A percentile compares a stretch with the other conserved stretches of the same genome.
Conservation (phyloP, 2,888 invertebrate species). For the Gari tellinella region DNA sequence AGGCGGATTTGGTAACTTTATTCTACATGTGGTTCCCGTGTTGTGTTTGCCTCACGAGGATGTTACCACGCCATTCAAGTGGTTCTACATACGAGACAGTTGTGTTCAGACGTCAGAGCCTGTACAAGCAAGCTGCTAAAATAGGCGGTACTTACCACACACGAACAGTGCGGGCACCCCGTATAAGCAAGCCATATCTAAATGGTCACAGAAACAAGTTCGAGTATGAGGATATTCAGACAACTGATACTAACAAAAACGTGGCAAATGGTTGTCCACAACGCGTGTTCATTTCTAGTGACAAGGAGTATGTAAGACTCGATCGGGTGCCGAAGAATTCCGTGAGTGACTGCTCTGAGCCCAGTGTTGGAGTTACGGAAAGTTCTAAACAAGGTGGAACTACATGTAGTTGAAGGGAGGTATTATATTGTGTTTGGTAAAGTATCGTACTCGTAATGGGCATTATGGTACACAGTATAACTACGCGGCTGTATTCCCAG, state of each 20-base stretch:
- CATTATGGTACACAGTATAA: no score
- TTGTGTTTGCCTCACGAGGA: slow-evolving; percentile 73
- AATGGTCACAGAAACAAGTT: slow-evolving; percentile 42
- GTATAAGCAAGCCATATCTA: slow-evolving; percentile 25
- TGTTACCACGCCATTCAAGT: slow-evolving; percentile 70
- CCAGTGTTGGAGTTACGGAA: no score
- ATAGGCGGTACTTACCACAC: slow-evolving; percentile 44
- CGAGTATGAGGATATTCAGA: slow-evolving; percentile 44
- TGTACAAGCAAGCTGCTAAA: slow-evolving; percentile 48
- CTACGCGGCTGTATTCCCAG: no score
- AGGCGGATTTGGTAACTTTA: slow-evolving; percentile 74
- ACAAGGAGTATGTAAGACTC: no score
- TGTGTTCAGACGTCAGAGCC: slow-evolving; percentile 68
- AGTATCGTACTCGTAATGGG: no score
- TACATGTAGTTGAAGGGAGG: no score
- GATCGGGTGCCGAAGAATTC: no score
- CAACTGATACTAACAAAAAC: slow-evolving; percentile 26
- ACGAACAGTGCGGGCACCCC: slow-evolving; percentile 31
- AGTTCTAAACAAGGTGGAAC: no score
- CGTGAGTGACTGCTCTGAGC: no score
- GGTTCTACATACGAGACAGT: slow-evolving; percentile 73
- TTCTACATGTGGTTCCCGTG: slow-evolving; percentile 77
- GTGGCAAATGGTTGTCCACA: slow-evolving; percentile 24
- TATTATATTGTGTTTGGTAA: no score
- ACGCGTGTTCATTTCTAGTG: no score